Evolutionary conservation across 1,140 invertebrate species (phyloP).

Genomic region (Tigriopus japonicus): DNA sequence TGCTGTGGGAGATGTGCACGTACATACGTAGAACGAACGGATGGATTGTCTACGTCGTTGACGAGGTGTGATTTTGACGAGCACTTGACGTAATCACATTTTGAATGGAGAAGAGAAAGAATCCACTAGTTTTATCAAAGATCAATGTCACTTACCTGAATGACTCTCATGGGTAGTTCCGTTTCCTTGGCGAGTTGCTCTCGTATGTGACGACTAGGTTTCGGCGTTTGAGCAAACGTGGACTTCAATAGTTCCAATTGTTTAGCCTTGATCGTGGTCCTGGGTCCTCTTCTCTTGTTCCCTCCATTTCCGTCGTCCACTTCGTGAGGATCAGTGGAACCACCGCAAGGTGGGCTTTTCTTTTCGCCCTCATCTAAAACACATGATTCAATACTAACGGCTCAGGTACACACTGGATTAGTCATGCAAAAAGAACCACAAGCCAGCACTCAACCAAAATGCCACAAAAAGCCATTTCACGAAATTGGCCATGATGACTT

Average conservation of each 20-base stretch:
- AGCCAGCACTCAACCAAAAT: too few species aligned
- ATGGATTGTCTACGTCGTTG: too few species aligned
- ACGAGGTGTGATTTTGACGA: too few species aligned
- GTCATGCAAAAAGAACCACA: too few species aligned
- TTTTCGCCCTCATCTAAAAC: background rate
- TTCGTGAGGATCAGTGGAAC: background rate
- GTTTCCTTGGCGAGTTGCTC: conserved; percentile 98
- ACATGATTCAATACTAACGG: background rate
- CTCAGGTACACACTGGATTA: too few species aligned
- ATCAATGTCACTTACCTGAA: conserved; percentile 52
- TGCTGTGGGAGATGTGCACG: too few species aligned
- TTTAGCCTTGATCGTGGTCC: conserved; percentile 98
- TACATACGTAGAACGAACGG: too few species aligned
- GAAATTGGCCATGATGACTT: too few species aligned
- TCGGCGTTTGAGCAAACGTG: conserved; percentile 93
- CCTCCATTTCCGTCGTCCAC: background rate
- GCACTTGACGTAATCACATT: too few species aligned
- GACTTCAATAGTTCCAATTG: conserved; percentile 88
- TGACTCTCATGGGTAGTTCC: conserved; percentile 95
- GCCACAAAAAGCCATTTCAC: too few species aligned
- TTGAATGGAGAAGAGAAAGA: too few species aligned
- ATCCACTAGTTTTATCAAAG: too few species aligned
- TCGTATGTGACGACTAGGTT: conserved; percentile 93
- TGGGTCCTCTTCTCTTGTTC: conserved; percentile 78
- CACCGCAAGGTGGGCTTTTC: background rate